These are phyloP conservation scores for Phragmatobia fuliginosa DNA, from an alignment of 2,888 invertebrate species.

Conservation along the genomic window DNA sequence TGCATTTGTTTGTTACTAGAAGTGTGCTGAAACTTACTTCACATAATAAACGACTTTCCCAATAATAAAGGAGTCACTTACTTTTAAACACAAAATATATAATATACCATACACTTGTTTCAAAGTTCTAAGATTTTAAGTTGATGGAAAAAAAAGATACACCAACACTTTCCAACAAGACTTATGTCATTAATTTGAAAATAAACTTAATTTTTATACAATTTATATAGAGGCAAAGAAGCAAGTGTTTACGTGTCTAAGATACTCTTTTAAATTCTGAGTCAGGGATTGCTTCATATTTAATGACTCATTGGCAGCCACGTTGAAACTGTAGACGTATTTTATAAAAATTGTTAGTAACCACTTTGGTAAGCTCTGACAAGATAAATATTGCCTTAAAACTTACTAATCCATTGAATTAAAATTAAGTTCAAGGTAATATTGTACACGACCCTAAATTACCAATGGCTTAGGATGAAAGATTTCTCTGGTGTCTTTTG, in stretches of 20 bases:
- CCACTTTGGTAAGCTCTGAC: not conserved
- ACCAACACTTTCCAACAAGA: not conserved
- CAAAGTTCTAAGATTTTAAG: no score
- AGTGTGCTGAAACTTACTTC: not conserved
- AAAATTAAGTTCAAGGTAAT: not conserved
- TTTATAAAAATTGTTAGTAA: not conserved
- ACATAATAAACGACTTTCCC: no score
- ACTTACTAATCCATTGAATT: no score
- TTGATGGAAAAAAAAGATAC: not conserved
- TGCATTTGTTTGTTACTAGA: not conserved
- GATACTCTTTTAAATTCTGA: not conserved
- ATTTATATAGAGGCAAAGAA: not conserved
- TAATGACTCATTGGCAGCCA: not conserved
- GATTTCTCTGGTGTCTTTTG: not conserved
- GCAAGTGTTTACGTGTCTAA: not conserved
- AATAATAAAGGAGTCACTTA: no score
- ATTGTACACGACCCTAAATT: not conserved
- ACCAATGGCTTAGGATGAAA: not conserved
- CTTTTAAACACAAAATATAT: not conserved
- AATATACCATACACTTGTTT: not conserved
- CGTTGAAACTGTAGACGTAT: constrained; percentile 14
- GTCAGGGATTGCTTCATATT: not conserved
- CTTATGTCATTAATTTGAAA: not conserved
- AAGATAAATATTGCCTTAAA: not conserved
- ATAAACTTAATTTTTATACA: not conserved